Conservation (phyloP, 2,888 invertebrate species). For the Bugula neritina region DNA sequence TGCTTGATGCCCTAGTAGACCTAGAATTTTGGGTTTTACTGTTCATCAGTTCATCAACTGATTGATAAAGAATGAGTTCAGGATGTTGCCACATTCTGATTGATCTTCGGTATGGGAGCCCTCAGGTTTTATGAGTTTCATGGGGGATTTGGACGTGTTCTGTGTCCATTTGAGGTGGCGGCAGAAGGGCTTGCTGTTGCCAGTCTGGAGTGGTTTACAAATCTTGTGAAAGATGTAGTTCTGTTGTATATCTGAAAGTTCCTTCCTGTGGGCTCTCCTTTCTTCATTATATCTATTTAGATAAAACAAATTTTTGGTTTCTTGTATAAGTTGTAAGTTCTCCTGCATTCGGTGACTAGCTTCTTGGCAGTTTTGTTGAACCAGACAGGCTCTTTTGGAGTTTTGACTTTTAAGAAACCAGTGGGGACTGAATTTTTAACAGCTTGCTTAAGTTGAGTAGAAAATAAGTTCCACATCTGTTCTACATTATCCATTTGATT, state of each 20-base stretch:
- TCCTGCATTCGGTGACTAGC: not conserved
- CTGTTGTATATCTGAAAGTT: not conserved
- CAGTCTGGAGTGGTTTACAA: not conserved
- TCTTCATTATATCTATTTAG: not conserved
- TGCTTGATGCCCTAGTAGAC: too few relatives aligned
- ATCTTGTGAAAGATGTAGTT: not conserved
- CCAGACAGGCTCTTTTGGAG: not conserved
- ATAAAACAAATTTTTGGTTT: not conserved
- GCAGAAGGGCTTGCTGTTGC: not conserved
- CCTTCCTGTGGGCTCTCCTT: not conserved
- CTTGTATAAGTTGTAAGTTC: not conserved
- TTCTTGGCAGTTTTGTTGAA: not conserved
- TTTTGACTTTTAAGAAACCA: not conserved
- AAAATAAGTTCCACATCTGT: slow-evolving; percentile 7
- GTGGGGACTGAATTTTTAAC: not conserved
- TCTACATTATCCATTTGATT: not conserved
- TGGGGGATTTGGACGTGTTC: not conserved
- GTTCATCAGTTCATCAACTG: too few relatives aligned
- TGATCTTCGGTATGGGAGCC: not conserved
- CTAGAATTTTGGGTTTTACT: too few relatives aligned
- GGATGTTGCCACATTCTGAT: not conserved
- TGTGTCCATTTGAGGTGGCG: not conserved
- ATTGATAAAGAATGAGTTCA: not conserved
- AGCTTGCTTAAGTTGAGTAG: not conserved
- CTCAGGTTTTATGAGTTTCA: not conserved